Evolutionary conservation across 2,888 invertebrate species (phyloP).

Genomic region (Drosophila leonis): DNA sequence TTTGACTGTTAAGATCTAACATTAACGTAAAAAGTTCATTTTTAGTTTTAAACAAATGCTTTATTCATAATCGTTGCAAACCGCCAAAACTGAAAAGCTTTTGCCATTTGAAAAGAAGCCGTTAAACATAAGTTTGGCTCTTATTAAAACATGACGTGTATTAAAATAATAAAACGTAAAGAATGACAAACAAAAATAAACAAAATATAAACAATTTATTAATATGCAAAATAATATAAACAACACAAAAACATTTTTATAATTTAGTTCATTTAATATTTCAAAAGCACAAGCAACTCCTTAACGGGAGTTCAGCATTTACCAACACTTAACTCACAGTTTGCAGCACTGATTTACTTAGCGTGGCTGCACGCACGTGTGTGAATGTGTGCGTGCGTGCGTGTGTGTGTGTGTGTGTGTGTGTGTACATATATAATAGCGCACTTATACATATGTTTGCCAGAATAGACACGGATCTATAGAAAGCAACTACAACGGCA

Average conservation of each 20-base stretch:
- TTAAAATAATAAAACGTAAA: background rate
- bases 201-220: background rate
- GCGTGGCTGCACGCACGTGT: background rate
- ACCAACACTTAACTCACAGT: slow-evolving; percentile 25
- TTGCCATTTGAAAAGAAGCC: background rate
- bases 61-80: background rate
- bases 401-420: background rate
- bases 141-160: background rate
- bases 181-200: background rate
- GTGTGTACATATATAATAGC: background rate
- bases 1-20: background rate
- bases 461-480: slow-evolving; percentile 24
- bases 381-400: too few species aligned
- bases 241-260: background rate
- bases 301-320: slow-evolving; percentile 12
- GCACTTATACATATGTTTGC: background rate
- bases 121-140: background rate
- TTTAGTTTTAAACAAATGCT: background rate
- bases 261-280: background rate
- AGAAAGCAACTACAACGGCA: slow-evolving; percentile 10
- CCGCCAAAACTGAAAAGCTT: background rate
- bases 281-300: background rate
- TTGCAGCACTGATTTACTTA: slow-evolving; percentile 34
- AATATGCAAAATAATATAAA: background rate
- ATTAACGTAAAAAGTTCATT: background rate